These are phyloP conservation scores for Ochlodes sylvanus DNA, from an alignment of 2,888 invertebrate genomes.

Conservation along the genomic window DNA sequence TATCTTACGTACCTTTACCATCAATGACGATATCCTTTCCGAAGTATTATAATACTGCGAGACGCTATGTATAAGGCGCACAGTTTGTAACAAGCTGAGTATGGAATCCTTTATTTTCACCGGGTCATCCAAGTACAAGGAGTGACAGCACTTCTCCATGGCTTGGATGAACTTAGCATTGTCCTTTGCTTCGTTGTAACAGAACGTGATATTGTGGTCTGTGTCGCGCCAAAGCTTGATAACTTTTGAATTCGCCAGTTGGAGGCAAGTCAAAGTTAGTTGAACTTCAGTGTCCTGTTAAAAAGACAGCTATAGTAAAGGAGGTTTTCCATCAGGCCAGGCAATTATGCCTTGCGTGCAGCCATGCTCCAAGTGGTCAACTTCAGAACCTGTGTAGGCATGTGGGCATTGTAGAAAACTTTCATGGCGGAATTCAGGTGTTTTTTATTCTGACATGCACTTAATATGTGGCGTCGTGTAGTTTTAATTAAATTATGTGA, in stretches of 20 bases:
- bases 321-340: too few relatives aligned
- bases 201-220: conserved; percentile 96
- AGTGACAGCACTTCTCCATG: conserved; percentile 97
- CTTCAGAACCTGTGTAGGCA: too few relatives aligned
- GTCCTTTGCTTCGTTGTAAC: conserved; percentile 97
- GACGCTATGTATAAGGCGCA: conserved; percentile 96
- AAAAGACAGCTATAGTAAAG: conserved; percentile 1
- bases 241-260: conserved; percentile 91
- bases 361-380: too few relatives aligned
- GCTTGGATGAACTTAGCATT: conserved; percentile 97
- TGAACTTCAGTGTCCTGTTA: conserved; percentile 89
- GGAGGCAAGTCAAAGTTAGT: conserved; percentile 90
- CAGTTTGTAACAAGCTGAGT: conserved; percentile 94
- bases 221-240: conserved; percentile 93
- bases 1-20: conserved; percentile 91
- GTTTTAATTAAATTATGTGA: too few relatives aligned
- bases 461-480: too few relatives aligned
- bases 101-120: conserved; percentile 96
- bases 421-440: too few relatives aligned
- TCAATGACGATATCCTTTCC: conserved; percentile 96
- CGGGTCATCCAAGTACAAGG: conserved; percentile 96
- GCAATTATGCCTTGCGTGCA: too few relatives aligned
- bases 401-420: too few relatives aligned
- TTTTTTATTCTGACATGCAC: too few relatives aligned
- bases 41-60: conserved; percentile 98